A percentile compares a stretch with the other conserved stretches of the same genome.
These are phyloP conservation scores for Phrynocephalus guinanensis DNA, from an alignment of 2,797 vertebrate species.

Conservation along the genomic window DNA sequence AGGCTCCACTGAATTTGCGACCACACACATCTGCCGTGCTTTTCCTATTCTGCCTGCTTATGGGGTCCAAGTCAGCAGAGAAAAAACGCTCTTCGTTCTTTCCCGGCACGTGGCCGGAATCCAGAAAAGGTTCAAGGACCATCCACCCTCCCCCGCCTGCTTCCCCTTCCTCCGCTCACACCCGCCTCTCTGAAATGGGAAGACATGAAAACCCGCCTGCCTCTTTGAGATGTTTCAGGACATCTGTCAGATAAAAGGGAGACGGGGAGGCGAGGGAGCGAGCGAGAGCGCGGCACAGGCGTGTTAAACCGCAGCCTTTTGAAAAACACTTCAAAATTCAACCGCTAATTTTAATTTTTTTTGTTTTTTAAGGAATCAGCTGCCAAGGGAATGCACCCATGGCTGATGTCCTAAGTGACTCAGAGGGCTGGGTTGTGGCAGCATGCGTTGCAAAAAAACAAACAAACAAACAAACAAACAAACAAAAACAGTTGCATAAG, in stretches of 20 bases:
- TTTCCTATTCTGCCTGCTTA: too few relatives aligned
- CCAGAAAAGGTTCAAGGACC: conserved; percentile 24
- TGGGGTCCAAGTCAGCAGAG: neutral
- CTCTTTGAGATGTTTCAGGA: conserved; percentile 34
- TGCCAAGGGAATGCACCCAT: too few relatives aligned
- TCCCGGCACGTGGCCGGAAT: conserved; percentile 18
- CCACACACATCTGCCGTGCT: too few relatives aligned
- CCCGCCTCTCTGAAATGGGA: conserved; percentile 45
- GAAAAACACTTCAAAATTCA: conserved; percentile 31
- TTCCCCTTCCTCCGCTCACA: neutral
- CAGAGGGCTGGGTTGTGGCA: neutral
- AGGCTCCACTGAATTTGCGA: neutral
- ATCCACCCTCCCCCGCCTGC: neutral
- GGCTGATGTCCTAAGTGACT: neutral
- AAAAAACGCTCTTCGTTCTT: conserved; percentile 19
- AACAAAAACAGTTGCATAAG: too few relatives aligned
- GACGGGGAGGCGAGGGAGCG: neutral
- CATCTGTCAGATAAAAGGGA: conserved; percentile 48
- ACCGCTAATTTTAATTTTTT: neutral
- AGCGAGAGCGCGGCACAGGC: neutral
- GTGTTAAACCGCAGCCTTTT: conserved; percentile 16
- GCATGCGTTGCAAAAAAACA: neutral
- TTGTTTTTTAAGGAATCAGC: neutral
- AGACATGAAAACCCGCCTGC: conserved; percentile 35
- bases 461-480: too few relatives aligned